Evolutionary conservation across 92 coral and sea anemone genomes (phyloP).

Genomic region (Epizoanthus scotinus): DNA sequence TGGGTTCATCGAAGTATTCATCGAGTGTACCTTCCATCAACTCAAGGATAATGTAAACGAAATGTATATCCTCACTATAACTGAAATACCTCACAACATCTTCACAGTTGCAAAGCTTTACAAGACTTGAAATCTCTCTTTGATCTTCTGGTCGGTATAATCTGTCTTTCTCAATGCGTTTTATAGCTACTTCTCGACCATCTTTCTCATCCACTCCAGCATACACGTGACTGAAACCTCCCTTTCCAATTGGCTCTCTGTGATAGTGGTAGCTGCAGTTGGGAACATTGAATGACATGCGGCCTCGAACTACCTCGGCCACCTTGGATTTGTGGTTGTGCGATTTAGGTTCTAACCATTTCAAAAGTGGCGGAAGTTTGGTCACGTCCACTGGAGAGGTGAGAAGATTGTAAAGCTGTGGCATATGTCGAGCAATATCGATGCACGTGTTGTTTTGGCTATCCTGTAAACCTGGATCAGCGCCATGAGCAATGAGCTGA

Average conservation of each 20-base stretch:
- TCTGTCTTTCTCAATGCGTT: constrained; percentile 50
- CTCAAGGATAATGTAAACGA: constrained; percentile 47
- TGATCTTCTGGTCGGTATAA: constrained; percentile 39
- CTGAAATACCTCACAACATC: constrained; percentile 45
- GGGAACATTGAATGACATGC: neutral
- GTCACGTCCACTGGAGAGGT: neutral
- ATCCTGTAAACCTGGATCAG: neutral
- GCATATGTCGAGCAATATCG: neutral
- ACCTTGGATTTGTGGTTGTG: constrained; percentile 21
- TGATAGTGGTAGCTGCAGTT: constrained; percentile 23
- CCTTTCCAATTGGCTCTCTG: constrained; percentile 36
- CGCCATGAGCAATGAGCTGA: constrained; percentile 13
- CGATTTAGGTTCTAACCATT: constrained; percentile 34
- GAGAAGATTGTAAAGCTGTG: neutral
- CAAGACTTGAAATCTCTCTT: constrained; percentile 48
- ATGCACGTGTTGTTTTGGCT: neutral
- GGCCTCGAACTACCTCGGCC: constrained; percentile 39
- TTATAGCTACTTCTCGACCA: constrained; percentile 56
- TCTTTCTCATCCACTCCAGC: constrained; percentile 49
- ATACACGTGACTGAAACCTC: constrained; percentile 46
- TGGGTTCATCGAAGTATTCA: constrained; percentile 17
- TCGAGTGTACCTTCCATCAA: constrained; percentile 56
- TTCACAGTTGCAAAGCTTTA: constrained; percentile 46
- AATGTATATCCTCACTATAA: constrained; percentile 6
- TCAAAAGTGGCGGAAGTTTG: neutral